Base-by-base conservation (phyloP, 2,888 invertebrate genomes). In the Agonopterix arenella region DNA sequence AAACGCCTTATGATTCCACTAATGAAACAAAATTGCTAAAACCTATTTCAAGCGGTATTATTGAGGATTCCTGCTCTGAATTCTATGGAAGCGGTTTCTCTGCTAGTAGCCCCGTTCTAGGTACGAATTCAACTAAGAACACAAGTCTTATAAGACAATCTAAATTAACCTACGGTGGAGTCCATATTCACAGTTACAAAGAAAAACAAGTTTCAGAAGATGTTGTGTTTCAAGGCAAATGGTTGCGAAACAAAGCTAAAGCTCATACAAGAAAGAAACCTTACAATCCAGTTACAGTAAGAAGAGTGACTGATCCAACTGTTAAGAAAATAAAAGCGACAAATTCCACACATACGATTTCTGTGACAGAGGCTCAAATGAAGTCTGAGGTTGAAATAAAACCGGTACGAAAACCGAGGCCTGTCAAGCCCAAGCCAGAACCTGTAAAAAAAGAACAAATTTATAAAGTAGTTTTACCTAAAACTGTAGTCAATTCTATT, bases 191-290 rank as follows among this genome's bases (percentile, higher is more conserved):
- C 52, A 85, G 85, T 59, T 88, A 76, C 51, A 82, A 64, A 61
- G 73, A 83, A 43, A 78, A 66, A 59, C 62, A 73, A 55, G 54
- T 64, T 9, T 80, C 72, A 28, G 80, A 85, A 61, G 88, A 89
- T 59, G 68, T 88, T 18, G 61, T 86, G n/a, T 89, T 70, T 56
- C 85, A 84, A 68, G 86, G 88, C 45, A 68, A 80, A 50, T 88
- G 86, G 88, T 79, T 84, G 57, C 64, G 60, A 46, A 59, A 61
- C 40, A 69, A 57, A 7, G 64, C 69, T 7, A 74, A 71, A 58
- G 13, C 53, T 37, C 13, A 60, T 36, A 45, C 51, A 10, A 9
- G 10, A 3, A 40, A 9, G 28, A 40, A 40, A 40, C 10, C 40
- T 40, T 40, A 40, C 10, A 5, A 4, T n/a, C 40, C 40, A 40